Conservation (phyloP, 2,113 vertebrate genomes). For the Campylomormyrus numenius region DNA sequence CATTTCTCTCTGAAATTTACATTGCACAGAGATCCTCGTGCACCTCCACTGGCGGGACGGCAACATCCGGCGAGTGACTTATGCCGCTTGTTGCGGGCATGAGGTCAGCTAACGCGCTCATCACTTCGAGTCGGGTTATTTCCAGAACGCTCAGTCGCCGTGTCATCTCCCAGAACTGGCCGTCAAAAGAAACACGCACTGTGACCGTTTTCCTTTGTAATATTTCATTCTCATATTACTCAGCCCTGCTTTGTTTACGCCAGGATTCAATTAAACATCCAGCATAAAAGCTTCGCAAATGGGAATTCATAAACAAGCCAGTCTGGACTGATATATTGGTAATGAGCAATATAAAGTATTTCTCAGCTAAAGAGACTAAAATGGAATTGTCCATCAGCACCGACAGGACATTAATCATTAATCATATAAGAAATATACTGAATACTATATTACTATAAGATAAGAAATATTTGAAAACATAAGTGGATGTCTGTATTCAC, state of each 20-base stretch:
- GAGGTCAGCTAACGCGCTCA: background rate
- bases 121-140: background rate
- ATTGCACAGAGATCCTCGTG: background rate
- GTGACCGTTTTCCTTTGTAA: background rate
- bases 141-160: too few relatives aligned
- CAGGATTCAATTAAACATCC: slow-evolving; percentile 2
- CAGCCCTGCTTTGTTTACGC: background rate
- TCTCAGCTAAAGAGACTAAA: background rate
- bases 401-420: background rate
- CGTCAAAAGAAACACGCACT: background rate
- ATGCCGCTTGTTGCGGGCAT: background rate
- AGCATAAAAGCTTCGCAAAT: background rate
- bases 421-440: background rate
- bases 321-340: background rate
- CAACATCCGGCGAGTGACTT: background rate
- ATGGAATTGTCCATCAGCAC: background rate
- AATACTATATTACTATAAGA: too few relatives aligned
- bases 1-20: slow-evolving; percentile 47
- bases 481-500: too few relatives aligned
- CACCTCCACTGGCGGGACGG: background rate
- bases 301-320: slow-evolving; percentile 1
- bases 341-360: background rate
- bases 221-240: background rate
- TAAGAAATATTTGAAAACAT: background rate
- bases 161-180: background rate